Base-by-base conservation (phyloP, 2,888 invertebrate genomes). In the Griposia aprilina region DNA sequence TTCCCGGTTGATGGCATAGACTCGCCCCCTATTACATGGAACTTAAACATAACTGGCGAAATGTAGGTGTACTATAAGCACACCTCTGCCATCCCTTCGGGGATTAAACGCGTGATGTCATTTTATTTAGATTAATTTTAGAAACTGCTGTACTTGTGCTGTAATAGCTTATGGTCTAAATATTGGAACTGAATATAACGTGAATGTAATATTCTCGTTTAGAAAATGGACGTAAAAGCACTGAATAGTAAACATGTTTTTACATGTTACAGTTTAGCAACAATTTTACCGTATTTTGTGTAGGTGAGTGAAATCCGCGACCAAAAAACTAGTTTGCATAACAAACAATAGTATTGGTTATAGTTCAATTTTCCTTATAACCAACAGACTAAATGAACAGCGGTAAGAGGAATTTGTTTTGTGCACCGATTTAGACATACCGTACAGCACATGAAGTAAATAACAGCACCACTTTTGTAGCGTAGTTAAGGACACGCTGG, bases 301-400 rank as follows among this genome's bases (percentile, higher is more conserved):
- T 73, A 73, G 36, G 17, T n/a, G 10, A 17, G 11, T 36, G 13
- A 48, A 80, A 57, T 59, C 23, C 48, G 50, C 63, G 15, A n/a
- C 0, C 67, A 67, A 71, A 84, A 80, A 75, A 20, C 60, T 57
- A 63, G 48, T 83, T 81, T 72, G 68, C 76, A 69, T 81, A 76
- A 57, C 65, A 76, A 83, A 85, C 57, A 67, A 75, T 68, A 69
- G 15, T 65, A 55, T 76, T 81, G 69, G 57, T 66, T 55, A 74
- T 74, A 62, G 68, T 85, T 81, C 15, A 76, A 81, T 81, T 81
- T 76, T 69, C 50, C 26, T 66, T 62, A 60, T 76, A 85, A 72
- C 76, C 68, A 36, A 57, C 71, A 76, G 7, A 36, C 15, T 17
- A 69, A 81, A 68, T 72, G 70, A 75, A 75, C 55, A 63, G 50